Percentiles rank a stretch among this genome's conserved stretches.
Conservation (phyloP, 2,113 vertebrate species). For the Syngnathus scovelli region DNA sequence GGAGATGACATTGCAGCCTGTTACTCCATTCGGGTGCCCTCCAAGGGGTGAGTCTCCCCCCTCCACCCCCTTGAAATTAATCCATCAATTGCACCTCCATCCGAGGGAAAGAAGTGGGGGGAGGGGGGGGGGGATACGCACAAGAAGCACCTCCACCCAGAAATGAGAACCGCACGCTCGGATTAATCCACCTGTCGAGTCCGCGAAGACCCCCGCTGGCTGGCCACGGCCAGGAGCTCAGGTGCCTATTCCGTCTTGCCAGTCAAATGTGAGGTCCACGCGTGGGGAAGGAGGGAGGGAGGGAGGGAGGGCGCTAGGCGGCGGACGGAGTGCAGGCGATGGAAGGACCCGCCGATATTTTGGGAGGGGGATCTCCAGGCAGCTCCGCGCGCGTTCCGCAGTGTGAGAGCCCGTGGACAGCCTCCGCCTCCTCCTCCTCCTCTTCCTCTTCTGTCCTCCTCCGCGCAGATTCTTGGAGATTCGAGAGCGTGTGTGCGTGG, state of each 20-base stretch:
- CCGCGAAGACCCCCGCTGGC: slow-evolving; percentile 37
- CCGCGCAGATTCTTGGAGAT: slow-evolving; percentile 60
- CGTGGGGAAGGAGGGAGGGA: neutral
- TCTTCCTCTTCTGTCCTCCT: slow-evolving; percentile 41
- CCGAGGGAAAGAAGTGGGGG: neutral
- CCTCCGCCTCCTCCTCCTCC: slow-evolving; percentile 66
- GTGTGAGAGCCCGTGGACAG: slow-evolving; percentile 68
- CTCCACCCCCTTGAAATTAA: slow-evolving; percentile 53
- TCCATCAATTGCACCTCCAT: slow-evolving; percentile 55
- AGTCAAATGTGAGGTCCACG: slow-evolving; percentile 29
- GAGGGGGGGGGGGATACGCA: too few relatives aligned
- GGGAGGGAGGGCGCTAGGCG: neutral
- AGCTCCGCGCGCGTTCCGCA: slow-evolving; percentile 67
- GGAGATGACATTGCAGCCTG: slow-evolving; percentile 72
- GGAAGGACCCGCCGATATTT: slow-evolving; percentile 41
- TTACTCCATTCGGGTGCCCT: slow-evolving; percentile 68
- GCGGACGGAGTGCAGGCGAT: slow-evolving; percentile 15
- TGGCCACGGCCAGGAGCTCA: slow-evolving; percentile 15
- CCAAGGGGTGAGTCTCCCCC: slow-evolving; percentile 56
- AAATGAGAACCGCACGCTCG: slow-evolving; percentile 14
- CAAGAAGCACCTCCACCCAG: neutral
- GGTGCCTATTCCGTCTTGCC: slow-evolving; percentile 42
- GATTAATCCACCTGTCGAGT: slow-evolving; percentile 66
- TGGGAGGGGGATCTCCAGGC: slow-evolving; percentile 53
- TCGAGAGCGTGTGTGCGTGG: slow-evolving; percentile 20